Evolutionary conservation across 2,888 invertebrate species (phyloP), one percentile per base, ranked within the genome.

Genomic region (Colostygia pectinataria): DNA sequence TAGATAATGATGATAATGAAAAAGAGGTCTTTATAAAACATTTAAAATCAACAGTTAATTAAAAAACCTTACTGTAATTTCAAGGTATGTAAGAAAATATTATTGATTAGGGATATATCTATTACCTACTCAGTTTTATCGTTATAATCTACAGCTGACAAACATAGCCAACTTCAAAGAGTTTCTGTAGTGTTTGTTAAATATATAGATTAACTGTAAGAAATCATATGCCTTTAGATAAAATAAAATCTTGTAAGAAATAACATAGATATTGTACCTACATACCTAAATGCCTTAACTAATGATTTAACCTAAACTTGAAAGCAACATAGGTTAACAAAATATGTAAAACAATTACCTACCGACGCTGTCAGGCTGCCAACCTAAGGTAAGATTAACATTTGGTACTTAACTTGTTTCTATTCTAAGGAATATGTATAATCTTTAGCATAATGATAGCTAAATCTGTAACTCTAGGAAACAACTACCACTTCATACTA

Each of bases 401-500:
- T n/a, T n/a, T n/a, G n/a, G n/a, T n/a, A n/a, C n/a, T n/a, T n/a
- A n/a, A 34, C 7, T 8, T 33, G 23, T 40, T 40, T 40, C 39
- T 20, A 12, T 40, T 40, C 39, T 20, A 12, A 41, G 14, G 9
- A 24, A 31, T 45, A 37, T 4, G 15, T 48, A 32, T 27, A 45
- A 46, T 48, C 31, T 38, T 15, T 14, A 7, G 2, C 31, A 10
- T 29, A 50, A 58, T 55, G 37, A 29, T 27, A 41, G 44, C 42
- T 53, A 54, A 57, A 46, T 51, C 63, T 62, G 56, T 41, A 40
- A 60, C 50, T 53, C 50, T 40, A 53, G 47, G 55, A 58, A 61
- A 54, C 55, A 43, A 47, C 52, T 48, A 52, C 46, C 47, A 66
- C 68, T 70, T 65, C 64, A 68, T 68, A 61, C 64, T 65, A 65